These are phyloP conservation scores for Carterocephalus palaemon DNA, from an alignment of 2,888 invertebrate species.

Conservation along the genomic window DNA sequence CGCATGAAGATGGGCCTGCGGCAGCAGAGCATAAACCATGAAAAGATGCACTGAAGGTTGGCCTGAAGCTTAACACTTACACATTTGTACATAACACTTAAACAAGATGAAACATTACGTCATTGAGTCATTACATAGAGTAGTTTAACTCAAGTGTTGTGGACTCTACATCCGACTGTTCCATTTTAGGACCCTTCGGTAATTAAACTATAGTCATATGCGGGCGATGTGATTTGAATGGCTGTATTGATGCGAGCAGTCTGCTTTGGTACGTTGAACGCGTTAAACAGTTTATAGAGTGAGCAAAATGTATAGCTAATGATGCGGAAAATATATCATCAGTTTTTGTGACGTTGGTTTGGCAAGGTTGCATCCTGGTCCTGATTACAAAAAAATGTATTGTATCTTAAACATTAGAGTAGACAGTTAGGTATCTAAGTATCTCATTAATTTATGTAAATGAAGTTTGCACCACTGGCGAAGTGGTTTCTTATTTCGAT, in stretches of 20 bases:
- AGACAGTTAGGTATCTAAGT: too few species aligned
- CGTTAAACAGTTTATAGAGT: conserved; percentile 31
- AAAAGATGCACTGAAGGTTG: conserved; percentile 40
- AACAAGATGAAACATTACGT: conserved; percentile 19
- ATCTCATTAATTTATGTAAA: too few species aligned
- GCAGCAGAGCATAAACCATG: conserved; percentile 72
- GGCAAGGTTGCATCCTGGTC: too few species aligned
- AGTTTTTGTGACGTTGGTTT: conserved; percentile 2
- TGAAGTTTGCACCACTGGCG: too few species aligned
- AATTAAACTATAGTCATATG: conserved; percentile 51
- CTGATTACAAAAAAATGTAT: too few species aligned
- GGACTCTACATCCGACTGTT: conserved; percentile 16
- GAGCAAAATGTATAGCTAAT: conserved; percentile 12
- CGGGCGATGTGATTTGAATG: conserved; percentile 56
- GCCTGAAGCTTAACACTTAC: conserved; percentile 25
- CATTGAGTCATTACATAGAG: conserved; percentile 23
- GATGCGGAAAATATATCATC: conserved; percentile 6
- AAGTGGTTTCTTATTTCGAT: too few species aligned
- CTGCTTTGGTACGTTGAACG: conserved; percentile 39
- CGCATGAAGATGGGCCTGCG: conserved; percentile 55
- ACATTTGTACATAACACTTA: conserved; percentile 28
- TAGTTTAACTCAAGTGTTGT: conserved; percentile 12
- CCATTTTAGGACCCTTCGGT: conserved; percentile 33
- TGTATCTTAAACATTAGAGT: too few species aligned
- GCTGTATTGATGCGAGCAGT: conserved; percentile 46